Evolutionary conservation across 1,140 invertebrate genomes (phyloP).

Genomic region (Ceratina japonica): DNA sequence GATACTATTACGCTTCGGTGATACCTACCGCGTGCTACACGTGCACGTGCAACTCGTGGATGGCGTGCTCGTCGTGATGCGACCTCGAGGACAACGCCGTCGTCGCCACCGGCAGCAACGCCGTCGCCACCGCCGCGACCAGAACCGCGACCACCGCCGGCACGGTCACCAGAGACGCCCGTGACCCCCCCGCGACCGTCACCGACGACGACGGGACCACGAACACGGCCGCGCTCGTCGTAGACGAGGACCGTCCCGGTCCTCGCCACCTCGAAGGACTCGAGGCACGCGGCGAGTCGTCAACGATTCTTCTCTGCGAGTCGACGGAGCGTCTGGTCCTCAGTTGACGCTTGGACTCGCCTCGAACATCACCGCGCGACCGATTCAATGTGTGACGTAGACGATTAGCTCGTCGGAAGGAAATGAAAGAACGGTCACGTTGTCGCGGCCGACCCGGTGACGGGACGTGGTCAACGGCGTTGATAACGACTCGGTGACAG

Average conservation of each 20-base stretch:
- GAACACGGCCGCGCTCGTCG: too few relatives aligned
- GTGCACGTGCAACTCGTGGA: slow-evolving; percentile 89
- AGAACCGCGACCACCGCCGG: slow-evolving; percentile 33
- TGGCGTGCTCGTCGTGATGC: slow-evolving; percentile 83
- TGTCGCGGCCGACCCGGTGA: not conserved
- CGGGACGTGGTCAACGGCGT: not conserved
- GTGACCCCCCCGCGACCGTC: not conserved
- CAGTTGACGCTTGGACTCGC: slow-evolving; percentile 49
- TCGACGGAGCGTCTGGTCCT: slow-evolving; percentile 29
- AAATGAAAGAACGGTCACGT: not conserved
- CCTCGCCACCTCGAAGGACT: not conserved
- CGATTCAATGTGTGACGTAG: slow-evolving; percentile 4
- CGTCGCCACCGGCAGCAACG: slow-evolving; percentile 34
- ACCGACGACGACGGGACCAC: slow-evolving; percentile 1
- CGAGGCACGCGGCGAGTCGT: not conserved
- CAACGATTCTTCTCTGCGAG: not conserved
- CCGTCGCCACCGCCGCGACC: slow-evolving; percentile 38
- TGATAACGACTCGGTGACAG: slow-evolving; percentile 16
- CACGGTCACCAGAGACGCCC: not conserved
- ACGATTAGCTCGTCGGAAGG: slow-evolving; percentile 5
- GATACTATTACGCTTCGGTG: slow-evolving; percentile 87
- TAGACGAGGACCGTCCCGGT: not conserved
- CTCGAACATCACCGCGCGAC: not conserved
- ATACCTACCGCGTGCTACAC: slow-evolving; percentile 84
- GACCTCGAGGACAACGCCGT: slow-evolving; percentile 32